Evolutionary conservation across 92 coral and sea anemone genomes (phyloP).

Genomic region (Bergia sp.): DNA sequence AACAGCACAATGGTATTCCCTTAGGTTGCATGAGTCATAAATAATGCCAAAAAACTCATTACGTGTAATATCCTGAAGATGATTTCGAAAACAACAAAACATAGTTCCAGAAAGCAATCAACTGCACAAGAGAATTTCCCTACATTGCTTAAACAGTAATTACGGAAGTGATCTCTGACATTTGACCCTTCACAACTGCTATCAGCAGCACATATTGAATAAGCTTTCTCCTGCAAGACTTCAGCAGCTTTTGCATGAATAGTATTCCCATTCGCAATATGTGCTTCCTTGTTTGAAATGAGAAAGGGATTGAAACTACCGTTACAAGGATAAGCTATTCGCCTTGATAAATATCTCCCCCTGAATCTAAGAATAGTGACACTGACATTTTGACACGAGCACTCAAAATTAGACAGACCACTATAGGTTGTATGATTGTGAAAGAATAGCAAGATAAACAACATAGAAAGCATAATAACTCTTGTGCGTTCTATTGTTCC

Average conservation of each 20-base stretch:
- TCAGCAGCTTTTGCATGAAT: neutral
- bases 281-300: no score
- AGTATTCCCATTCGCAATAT: conserved; percentile 52
- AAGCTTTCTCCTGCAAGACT: conserved; percentile 18
- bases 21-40: conserved; percentile 47
- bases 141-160: conserved; percentile 64
- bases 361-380: conserved; percentile 37
- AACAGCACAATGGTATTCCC: conserved; percentile 49
- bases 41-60: conserved; percentile 77
- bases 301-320: no score
- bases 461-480: no score
- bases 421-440: conserved; percentile 13
- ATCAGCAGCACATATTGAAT: neutral
- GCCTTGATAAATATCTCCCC: conserved; percentile 63
- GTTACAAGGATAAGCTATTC: conserved; percentile 47
- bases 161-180: no score
- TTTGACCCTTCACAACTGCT: conserved; percentile 29
- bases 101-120: conserved; percentile 66
- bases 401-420: conserved; percentile 37
- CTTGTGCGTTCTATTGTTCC: no score
- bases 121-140: conserved; percentile 78
- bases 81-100: conserved; percentile 49
- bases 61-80: conserved; percentile 45
- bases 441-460: neutral
- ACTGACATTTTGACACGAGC: conserved; percentile 18